These are phyloP conservation scores for Harpagus bidentatus DNA, from an alignment of 2,113 vertebrate genomes.

Conservation along the genomic window DNA sequence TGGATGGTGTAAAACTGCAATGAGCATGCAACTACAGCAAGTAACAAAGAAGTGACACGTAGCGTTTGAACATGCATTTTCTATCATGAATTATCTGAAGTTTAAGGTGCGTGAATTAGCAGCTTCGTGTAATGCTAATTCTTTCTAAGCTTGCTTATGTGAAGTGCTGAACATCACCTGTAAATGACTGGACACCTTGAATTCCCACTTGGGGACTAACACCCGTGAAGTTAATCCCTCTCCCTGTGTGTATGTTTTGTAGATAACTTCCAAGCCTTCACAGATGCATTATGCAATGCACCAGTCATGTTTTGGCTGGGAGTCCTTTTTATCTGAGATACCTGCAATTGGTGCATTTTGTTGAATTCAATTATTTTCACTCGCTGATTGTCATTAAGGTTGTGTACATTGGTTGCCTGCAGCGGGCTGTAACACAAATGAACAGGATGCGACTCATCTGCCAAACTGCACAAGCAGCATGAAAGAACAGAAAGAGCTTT, in stretches of 20 bases:
- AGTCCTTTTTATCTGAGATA: background rate
- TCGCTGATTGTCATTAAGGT: background rate
- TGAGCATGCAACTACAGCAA: background rate
- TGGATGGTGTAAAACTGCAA: background rate
- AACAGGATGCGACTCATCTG: background rate
- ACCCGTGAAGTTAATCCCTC: background rate
- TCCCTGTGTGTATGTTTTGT: background rate
- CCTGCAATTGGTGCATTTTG: background rate
- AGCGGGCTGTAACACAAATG: background rate
- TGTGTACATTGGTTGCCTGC: background rate
- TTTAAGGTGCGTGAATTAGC: background rate
- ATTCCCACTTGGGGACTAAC: background rate
- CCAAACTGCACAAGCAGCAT: background rate
- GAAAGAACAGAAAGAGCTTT: background rate
- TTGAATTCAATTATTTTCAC: background rate
- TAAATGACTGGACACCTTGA: background rate
- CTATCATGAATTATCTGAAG: background rate
- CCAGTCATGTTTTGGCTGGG: background rate
- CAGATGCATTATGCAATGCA: background rate
- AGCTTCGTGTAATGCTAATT: background rate
- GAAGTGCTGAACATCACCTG: background rate
- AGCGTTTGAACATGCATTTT: background rate
- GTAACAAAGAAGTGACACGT: background rate
- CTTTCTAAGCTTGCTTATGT: background rate
- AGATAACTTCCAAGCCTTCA: background rate